phyloP scores from a whole-genome alignment of 2,797 vertebrate genomes.

The Caiman crocodilus region DNA sequence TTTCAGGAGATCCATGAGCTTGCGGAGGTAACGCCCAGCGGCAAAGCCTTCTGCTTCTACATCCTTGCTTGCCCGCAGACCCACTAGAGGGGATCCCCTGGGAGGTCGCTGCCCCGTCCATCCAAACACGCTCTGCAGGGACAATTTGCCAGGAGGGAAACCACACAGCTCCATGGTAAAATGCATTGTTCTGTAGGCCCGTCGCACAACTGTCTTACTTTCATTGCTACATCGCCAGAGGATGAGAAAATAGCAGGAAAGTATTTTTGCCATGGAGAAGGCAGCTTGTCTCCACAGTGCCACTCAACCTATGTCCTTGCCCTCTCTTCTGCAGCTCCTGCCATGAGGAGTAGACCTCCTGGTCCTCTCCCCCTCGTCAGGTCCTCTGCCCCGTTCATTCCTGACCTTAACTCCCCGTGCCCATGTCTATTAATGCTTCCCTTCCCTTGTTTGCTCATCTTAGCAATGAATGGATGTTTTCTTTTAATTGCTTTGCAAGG shows the following conservation, averaged over 20 bases:
- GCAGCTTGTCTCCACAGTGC: neutral
- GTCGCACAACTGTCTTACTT: neutral
- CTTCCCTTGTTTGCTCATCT: neutral
- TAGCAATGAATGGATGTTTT: conserved; percentile 38
- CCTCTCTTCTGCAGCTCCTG: neutral
- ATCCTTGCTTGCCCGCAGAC: neutral
- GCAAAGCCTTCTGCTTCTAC: neutral
- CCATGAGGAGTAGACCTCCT: accelerated
- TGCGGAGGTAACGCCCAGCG: neutral
- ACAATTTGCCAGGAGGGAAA: neutral
- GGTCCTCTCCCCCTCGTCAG: neutral
- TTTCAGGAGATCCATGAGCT: neutral
- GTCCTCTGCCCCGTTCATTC: neutral
- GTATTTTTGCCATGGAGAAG: neutral
- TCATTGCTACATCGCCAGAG: neutral
- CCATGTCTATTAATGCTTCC: neutral
- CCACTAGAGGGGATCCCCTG: neutral
- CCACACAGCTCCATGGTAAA: neutral
- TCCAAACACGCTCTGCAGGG: neutral
- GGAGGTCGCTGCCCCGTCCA: neutral
- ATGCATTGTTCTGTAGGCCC: neutral
- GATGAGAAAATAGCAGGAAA: neutral
- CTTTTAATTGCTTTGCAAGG: conserved; percentile 55
- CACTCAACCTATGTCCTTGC: neutral
- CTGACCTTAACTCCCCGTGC: neutral